These are phyloP conservation scores for Serilophus lunatus DNA, from an alignment of 2,113 vertebrate genomes.

Conservation along the genomic window DNA sequence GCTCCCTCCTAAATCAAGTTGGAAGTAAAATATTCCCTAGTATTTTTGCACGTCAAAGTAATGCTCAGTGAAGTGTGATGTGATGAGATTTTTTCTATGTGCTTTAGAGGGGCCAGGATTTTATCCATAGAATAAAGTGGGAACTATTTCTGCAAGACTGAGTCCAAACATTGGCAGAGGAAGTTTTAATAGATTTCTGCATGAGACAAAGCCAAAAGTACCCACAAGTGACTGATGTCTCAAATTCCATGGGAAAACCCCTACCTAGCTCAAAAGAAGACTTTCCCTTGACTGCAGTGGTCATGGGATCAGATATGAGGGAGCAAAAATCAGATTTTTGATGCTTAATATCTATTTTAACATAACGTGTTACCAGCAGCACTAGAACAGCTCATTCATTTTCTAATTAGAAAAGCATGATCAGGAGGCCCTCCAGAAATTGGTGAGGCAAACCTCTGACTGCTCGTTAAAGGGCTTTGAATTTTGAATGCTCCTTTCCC, in stretches of 20 bases:
- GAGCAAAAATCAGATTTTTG: conserved; percentile 16
- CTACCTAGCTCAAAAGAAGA: background rate
- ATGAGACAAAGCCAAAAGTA: conserved; percentile 45
- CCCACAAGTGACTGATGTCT: conserved; percentile 42
- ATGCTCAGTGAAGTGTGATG: conserved; percentile 15
- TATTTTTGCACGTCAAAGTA: background rate
- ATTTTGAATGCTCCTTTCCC: background rate
- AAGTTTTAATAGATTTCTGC: conserved; percentile 53
- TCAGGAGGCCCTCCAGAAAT: background rate
- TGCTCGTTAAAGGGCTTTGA: background rate
- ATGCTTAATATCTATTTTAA: background rate
- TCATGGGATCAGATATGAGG: background rate
- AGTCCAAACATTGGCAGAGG: conserved; percentile 46
- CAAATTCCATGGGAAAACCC: conserved; percentile 41
- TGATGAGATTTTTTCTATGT: conserved; percentile 2
- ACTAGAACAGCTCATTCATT: background rate
- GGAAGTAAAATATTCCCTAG: background rate
- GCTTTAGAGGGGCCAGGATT: conserved; percentile 6
- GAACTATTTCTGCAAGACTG: conserved; percentile 46
- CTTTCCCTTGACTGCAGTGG: background rate
- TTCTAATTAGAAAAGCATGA: conserved; percentile 39
- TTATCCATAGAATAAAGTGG: background rate
- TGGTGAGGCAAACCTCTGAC: conserved; percentile 1
- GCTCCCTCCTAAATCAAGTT: background rate
- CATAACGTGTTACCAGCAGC: background rate